Evolutionary conservation across 2,888 invertebrate genomes (phyloP).

Genomic region (Megalurothrips usitatus): DNA sequence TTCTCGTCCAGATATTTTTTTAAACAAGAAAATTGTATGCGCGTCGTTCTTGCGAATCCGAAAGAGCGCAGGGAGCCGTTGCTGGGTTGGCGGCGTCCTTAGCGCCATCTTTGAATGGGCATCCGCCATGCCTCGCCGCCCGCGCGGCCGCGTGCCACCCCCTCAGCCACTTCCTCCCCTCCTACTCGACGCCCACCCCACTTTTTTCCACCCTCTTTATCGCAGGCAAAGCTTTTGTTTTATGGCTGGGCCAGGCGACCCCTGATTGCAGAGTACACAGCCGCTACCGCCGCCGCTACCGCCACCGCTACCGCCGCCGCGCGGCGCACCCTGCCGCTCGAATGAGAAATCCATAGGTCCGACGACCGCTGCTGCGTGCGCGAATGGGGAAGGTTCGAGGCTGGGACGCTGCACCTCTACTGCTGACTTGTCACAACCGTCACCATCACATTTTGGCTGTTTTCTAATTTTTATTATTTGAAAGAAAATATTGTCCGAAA

Average conservation of each 20-base stretch:
- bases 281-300: neutral
- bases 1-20: too few species aligned
- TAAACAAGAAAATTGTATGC: neutral
- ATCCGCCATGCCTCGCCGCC: neutral
- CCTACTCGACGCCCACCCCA: slow-evolving; percentile 1
- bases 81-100: neutral
- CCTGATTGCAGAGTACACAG: neutral
- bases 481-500: too few species aligned
- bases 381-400: too few species aligned
- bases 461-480: too few species aligned
- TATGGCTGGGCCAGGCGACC: neutral
- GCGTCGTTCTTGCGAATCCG: too few species aligned
- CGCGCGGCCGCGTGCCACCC: neutral
- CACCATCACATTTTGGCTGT: too few species aligned
- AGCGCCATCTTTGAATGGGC: neutral
- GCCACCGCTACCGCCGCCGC: too few species aligned
- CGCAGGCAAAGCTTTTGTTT: neutral
- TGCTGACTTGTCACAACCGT: too few species aligned
- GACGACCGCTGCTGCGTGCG: too few species aligned
- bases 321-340: too few species aligned
- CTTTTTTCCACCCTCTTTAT: slow-evolving; percentile 16
- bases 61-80: neutral
- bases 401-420: too few species aligned
- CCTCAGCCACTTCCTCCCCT: neutral
- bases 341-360: too few species aligned